Conservation (phyloP, 2,113 vertebrate genomes). For the Setophaga petechia region DNA sequence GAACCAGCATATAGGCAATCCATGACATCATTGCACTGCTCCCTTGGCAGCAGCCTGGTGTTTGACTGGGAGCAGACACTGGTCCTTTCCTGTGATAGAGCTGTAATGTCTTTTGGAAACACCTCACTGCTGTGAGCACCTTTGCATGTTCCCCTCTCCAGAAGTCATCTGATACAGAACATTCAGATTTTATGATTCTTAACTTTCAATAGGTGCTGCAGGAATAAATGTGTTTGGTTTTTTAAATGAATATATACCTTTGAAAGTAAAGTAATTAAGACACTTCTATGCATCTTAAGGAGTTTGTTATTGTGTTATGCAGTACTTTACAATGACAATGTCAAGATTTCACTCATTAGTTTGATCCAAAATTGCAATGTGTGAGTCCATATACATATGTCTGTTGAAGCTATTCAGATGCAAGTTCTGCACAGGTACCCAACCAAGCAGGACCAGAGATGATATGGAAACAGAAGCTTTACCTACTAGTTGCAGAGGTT, state of each 20-base stretch:
- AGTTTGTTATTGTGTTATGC: background rate
- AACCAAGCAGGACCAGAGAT: background rate
- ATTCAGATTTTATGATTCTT: background rate
- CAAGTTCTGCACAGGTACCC: background rate
- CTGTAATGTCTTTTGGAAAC: no score
- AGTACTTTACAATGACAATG: background rate
- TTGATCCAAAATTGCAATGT: background rate
- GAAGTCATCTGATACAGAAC: background rate
- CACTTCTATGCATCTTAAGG: background rate
- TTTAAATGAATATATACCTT: rapidly evolving
- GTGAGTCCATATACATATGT: background rate
- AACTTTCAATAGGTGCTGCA: background rate
- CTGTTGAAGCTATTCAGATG: background rate
- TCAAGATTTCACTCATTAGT: background rate
- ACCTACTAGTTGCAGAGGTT: background rate
- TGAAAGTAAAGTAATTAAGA: background rate
- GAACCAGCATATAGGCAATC: background rate
- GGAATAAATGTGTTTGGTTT: background rate
- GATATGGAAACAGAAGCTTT: background rate
- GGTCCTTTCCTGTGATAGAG: background rate
- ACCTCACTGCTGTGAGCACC: background rate
- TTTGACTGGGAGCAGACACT: background rate
- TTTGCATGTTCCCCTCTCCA: background rate
- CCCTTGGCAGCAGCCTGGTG: background rate
- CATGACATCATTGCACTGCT: no score